Evolutionary conservation across 2,113 vertebrate species (phyloP), one percentile per base, ranked within the genome.

Genomic region (Ptychochromis oligacanthus): DNA sequence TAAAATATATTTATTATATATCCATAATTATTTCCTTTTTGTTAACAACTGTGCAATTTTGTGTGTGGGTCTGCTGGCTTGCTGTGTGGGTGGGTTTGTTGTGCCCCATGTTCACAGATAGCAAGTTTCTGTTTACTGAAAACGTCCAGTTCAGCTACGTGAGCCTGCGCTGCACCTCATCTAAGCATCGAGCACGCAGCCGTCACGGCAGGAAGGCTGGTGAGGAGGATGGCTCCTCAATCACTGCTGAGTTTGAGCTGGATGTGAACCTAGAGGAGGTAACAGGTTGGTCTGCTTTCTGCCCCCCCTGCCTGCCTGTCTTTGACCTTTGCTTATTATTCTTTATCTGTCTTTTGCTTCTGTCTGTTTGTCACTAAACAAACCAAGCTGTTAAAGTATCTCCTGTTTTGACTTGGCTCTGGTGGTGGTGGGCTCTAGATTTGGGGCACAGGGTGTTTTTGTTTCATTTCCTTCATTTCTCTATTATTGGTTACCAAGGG

Each of bases 201-300:
- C 93, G 96, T 84, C 93, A 96, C 31, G 96, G 97, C 83, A 96
- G 96, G 84, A 96, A 95, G 46, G 94, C 96, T 2, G 46, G 95
- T 0, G 94, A 95, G 58, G 95, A 96, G 76, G 96, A 96, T 90
- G 95, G 97, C 90, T 96, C 96, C 75, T 96, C 97, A 82, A 96
- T 99, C 93, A 97, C 96, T 57, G 97, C 95, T 80, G 97, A 98
- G 95, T 97, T 99, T 95, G 98, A 98, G 94, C 96, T 98, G 93
- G 98, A 99, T 89, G 96, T 96, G 88, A 97, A 96, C 96, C 95
- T 91, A 94, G 97, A 98, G 97, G 97, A 98, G 98, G 97, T 98
- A 96, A 98, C 98, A 99, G 98, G 98, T 99, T 98, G 97, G 98
- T 99, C 96, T 93, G 38, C 84, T 83, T 82, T 90, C 88, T 87